Conservation (phyloP, 1,140 invertebrate species). For the Drosophila parvula region DNA sequence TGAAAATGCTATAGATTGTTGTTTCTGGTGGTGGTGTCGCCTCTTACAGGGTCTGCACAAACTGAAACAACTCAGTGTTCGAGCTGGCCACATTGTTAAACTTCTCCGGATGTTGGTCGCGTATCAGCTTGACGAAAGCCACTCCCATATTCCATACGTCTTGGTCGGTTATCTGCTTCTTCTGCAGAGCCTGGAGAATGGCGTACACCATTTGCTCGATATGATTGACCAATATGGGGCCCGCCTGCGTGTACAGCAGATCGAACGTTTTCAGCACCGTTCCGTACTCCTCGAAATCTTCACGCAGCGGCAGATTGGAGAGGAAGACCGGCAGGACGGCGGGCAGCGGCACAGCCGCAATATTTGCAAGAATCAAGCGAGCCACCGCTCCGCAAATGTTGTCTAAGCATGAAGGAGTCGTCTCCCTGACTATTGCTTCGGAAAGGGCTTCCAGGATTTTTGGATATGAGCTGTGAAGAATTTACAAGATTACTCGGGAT, state of each 20-base stretch:
- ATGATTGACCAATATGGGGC: conserved; percentile 84
- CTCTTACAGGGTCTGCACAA: conserved; percentile 66
- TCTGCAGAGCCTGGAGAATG: conserved; percentile 85
- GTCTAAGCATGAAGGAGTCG: conserved; percentile 87
- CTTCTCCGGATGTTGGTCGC: conserved; percentile 86
- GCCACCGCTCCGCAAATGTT: conserved; percentile 92
- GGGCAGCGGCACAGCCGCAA: conserved; percentile 87
- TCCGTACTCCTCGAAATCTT: conserved; percentile 91
- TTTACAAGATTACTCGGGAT: neutral
- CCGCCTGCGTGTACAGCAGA: conserved; percentile 86
- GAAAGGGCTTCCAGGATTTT: conserved; percentile 89
- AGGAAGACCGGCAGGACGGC: conserved; percentile 89
- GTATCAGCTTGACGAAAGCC: conserved; percentile 85
- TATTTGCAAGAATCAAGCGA: conserved; percentile 89
- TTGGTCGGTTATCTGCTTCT: conserved; percentile 82
- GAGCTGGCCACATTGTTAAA: conserved; percentile 83
- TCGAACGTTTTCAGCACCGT: conserved; percentile 88
- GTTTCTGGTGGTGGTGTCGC: neutral
- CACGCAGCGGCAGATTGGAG: conserved; percentile 89
- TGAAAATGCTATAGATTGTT: neutral
- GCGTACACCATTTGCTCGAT: conserved; percentile 86
- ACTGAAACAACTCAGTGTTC: conserved; percentile 61
- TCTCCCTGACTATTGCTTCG: conserved; percentile 87
- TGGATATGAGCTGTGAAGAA: conserved; percentile 60
- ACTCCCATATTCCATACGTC: conserved; percentile 74